These are phyloP conservation scores for Notarius lentiginosus DNA, from an alignment of 2,113 vertebrate species.

Conservation along the genomic window DNA sequence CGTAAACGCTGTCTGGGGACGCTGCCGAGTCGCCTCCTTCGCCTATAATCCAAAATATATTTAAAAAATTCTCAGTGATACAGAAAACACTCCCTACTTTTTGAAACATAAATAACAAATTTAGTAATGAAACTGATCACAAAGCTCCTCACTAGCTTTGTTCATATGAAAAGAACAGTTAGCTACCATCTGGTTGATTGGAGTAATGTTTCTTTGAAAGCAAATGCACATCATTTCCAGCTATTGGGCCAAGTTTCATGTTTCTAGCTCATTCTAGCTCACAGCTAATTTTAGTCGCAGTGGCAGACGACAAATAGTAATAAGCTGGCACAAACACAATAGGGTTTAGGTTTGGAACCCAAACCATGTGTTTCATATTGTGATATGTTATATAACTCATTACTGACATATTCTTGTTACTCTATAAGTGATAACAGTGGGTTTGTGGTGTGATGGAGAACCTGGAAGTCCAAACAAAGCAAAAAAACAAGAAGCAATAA, in stretches of 20 bases:
- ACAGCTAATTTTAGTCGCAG: too few relatives aligned
- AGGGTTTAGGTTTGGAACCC: too few relatives aligned
- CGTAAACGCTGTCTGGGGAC: constrained; percentile 71
- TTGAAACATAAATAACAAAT: neutral
- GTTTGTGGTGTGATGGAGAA: neutral
- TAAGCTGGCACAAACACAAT: too few relatives aligned
- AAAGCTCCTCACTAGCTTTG: neutral
- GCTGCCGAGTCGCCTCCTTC: constrained; percentile 66
- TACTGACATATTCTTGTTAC: neutral
- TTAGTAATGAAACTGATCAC: neutral
- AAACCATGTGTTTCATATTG: neutral
- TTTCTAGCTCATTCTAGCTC: too few relatives aligned
- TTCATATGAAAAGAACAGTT: neutral
- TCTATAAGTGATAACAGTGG: neutral
- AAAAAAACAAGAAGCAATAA: neutral
- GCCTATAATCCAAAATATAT: constrained; percentile 57
- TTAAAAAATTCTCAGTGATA: neutral
- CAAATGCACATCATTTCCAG: too few relatives aligned
- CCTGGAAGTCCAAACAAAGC: too few relatives aligned
- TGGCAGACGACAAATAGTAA: too few relatives aligned
- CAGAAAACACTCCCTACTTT: neutral
- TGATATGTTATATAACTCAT: neutral
- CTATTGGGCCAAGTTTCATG: too few relatives aligned
- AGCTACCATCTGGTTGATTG: neutral
- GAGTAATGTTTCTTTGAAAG: neutral